Conservation (phyloP, 2,797 vertebrate genomes). For the Ara ararauna region DNA sequence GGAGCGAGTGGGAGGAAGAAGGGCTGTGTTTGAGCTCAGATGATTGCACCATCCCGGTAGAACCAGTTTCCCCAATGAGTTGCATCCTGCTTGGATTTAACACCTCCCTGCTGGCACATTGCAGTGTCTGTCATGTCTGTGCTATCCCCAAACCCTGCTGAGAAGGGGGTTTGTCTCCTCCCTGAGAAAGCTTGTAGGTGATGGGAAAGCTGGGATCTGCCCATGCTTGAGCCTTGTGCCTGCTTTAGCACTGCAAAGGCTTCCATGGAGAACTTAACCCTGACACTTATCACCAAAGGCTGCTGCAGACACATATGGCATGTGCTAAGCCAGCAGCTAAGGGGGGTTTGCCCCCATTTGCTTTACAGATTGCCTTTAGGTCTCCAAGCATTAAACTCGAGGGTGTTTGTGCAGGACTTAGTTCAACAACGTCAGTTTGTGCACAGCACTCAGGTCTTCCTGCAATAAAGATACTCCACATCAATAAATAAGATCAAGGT, state of each 20-base stretch:
- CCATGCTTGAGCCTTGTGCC: fast-evolving
- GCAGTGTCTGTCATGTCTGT: not conserved
- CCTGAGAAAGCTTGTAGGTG: not conserved
- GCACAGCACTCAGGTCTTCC: not conserved
- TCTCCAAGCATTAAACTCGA: not conserved
- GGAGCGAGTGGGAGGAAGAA: not conserved
- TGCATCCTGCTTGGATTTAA: not conserved
- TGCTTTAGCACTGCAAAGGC: not conserved
- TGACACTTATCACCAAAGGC: not conserved
- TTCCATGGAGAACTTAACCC: not conserved
- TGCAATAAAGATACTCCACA: not conserved
- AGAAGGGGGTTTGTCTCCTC: not conserved
- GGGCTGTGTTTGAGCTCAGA: not conserved
- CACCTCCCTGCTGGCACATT: not conserved
- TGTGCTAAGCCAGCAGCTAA: not conserved
- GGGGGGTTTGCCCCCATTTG: not conserved
- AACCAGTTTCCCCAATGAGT: slow-evolving; percentile 6
- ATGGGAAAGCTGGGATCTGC: not conserved
- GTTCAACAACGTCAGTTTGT: not conserved
- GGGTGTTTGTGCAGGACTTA: not conserved
- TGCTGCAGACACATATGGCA: not conserved
- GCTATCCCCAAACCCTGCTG: not conserved
- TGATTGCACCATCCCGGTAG: not conserved
- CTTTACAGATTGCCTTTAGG: not conserved
- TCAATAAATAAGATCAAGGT: not conserved